phyloP scores from a whole-genome alignment of 2,113 vertebrate species.

The Apistogramma diplotaenia region DNA sequence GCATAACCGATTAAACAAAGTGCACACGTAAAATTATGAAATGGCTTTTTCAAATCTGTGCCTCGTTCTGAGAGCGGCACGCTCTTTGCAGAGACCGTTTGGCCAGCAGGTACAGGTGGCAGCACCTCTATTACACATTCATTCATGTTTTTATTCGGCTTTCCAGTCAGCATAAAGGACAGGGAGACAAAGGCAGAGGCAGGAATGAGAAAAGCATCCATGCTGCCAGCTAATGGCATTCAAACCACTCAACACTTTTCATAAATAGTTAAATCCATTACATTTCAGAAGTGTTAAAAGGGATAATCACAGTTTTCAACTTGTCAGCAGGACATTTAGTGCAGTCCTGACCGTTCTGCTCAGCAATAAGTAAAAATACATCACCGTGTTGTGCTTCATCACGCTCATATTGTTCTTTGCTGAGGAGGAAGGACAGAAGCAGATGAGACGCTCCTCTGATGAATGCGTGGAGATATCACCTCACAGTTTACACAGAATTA shows the following conservation, averaged over 20 bases:
- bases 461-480: slow-evolving; percentile 43
- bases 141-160: slow-evolving; percentile 41
- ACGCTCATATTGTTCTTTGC: slow-evolving; percentile 43
- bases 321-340: not conserved
- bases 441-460: slow-evolving; percentile 52
- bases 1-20: slow-evolving; percentile 31
- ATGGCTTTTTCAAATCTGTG: slow-evolving; percentile 23
- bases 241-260: not conserved
- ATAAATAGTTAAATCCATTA: not conserved
- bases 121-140: slow-evolving; percentile 30
- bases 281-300: not conserved
- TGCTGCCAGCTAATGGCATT: not conserved
- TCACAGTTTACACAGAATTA: slow-evolving; percentile 58
- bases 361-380: not conserved
- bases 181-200: not conserved
- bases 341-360: not conserved
- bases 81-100: slow-evolving; percentile 19
- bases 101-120: slow-evolving; percentile 22
- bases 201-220: not conserved
- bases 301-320: not conserved
- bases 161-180: not conserved
- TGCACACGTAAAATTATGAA: slow-evolving; percentile 1
- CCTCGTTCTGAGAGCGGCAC: slow-evolving; percentile 16
- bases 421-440: slow-evolving; percentile 7
- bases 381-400: slow-evolving; percentile 38